Evolutionary conservation across 2,113 vertebrate genomes (phyloP), one percentile per base, ranked within the genome.

Genomic region (Typhlomys cinereus): DNA sequence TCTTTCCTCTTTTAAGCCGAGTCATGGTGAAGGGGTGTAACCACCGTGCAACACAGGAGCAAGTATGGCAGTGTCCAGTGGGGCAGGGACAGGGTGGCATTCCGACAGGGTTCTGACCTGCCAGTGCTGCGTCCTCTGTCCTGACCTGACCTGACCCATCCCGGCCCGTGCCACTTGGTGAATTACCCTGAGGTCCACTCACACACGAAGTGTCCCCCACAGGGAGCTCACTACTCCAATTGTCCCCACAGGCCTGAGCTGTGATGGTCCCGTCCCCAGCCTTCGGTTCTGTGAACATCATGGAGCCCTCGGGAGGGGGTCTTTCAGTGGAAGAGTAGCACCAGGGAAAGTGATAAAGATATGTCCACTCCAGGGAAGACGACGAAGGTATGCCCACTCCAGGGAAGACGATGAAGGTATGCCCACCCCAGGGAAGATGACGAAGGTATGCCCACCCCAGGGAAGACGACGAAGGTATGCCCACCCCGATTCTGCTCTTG

Each of bases 171-270:
- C 67, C 31, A 1, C 44, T 48, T 39, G 1, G 13, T 1, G 23
- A 1, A 5, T 14, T 23, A 5, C 36, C 61, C 52, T 0, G 13
- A 1, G 2, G n/a, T n/a, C n/a, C n/a, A n/a, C n/a, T n/a, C n/a
- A n/a, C n/a, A n/a, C n/a, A n/a, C n/a, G n/a, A 57, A 15, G 54
- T 8, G 54, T 57, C 13, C 21, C 54, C 52, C 54, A 57, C 54
- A 17, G 54, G 54, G 54, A 57, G 54, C 14, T 34, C 5, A 64
- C 29, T 31, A 64, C 14, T 12, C 4, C 29, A 64, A 64, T 27
- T 4, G 12, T 31, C 17, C 61, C 31, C 74, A 36, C 11, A 27
- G 50, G 52, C 34, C 29, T 14, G 7, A 29, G 2, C 59, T 79
- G 34, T 59, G 36, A 79, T 41, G 17, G 34, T 10, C 25, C 50